These are phyloP conservation scores for Protobothrops mucrosquamatus DNA, from an alignment of 2,113 vertebrate genomes.

Conservation along the genomic window DNA sequence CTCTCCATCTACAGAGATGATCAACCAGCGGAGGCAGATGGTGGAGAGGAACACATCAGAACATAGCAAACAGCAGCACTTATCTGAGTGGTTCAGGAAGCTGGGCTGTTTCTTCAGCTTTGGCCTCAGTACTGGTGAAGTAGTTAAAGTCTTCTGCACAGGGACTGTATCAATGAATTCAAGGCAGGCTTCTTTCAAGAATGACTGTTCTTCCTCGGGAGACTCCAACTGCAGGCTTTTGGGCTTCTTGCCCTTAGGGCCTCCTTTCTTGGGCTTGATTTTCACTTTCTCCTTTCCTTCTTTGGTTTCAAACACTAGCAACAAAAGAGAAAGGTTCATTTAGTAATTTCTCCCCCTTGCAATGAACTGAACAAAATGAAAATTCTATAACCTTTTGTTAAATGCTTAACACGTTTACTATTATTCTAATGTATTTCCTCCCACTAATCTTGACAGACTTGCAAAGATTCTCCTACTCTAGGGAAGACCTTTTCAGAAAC, in stretches of 20 bases:
- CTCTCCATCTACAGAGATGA: conserved; percentile 63
- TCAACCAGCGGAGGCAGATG: conserved; percentile 78
- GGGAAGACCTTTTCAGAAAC: neutral
- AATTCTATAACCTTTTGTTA: neutral
- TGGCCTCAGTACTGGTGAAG: conserved; percentile 71
- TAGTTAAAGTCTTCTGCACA: conserved; percentile 38
- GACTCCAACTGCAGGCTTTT: fast-evolving
- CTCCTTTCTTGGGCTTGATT: conserved; percentile 77
- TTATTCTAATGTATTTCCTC: neutral
- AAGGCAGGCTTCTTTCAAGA: conserved; percentile 69
- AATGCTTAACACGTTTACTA: neutral
- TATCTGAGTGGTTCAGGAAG: conserved; percentile 69
- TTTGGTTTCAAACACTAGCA: conserved; percentile 55
- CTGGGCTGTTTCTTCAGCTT: conserved; percentile 57
- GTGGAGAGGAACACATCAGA: conserved; percentile 72
- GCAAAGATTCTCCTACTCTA: neutral
- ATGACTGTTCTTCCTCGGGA: conserved; percentile 60
- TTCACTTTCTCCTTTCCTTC: conserved; percentile 52
- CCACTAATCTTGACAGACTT: neutral
- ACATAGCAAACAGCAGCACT: conserved; percentile 80
- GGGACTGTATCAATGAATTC: conserved; percentile 58
- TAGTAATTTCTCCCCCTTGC: neutral
- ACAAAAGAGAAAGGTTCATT: fast-evolving
- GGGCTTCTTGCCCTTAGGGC: conserved; percentile 32
- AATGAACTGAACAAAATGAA: neutral